Evolutionary conservation across 2,888 invertebrate genomes (phyloP), one percentile per base, ranked within the genome.

Genomic region (Eupithecia subfuscata): DNA sequence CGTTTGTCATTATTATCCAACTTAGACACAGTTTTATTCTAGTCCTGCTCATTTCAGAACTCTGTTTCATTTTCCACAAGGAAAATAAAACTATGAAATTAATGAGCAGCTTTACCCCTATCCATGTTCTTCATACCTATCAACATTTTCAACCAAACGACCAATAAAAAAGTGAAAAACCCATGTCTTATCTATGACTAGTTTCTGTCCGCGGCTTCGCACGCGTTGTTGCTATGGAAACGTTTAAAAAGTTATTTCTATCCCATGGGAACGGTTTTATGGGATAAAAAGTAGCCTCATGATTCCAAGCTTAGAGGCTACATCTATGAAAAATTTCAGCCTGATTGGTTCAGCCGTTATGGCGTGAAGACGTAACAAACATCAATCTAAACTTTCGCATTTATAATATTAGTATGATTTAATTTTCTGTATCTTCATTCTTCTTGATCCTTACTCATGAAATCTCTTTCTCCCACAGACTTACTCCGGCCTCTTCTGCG

Each of bases 401-500:
- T 30, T 30, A 30, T 30, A 30, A 30, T 30, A 30, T 30, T 30
- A 30, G 30, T 30, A 3, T 3, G 30, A 30, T 30, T 37, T 37
- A 7, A 37, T 37, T 37, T 37, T 37, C 37, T 37, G 7, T 37
- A 37, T 48, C 6, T 56, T 22, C 22, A 12, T 22, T 22, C 52
- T 52, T 52, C 22, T 22, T 56, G 22, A 56, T 22, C 52, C 4
- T 56, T 60, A 25, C 25, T 60, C 25, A 60, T 60, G 60, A 60
- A 60, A 60, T 56, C 60, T 60, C 12, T 82, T 77, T 81, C 83
- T 86, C 84, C 95, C 96, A 45, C 97, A 99, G 99, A 99, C 99
- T 85, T 99, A 99, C 95, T 99, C 99, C 83, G 99, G 99, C 82
- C 97, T 99, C 86, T 99, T 99, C 96, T 99, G 99, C 95, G 99